phyloP scores from a whole-genome alignment of 30 jellyfish, hydroid and myxozoan species.

The Hydractinia echinata region DNA sequence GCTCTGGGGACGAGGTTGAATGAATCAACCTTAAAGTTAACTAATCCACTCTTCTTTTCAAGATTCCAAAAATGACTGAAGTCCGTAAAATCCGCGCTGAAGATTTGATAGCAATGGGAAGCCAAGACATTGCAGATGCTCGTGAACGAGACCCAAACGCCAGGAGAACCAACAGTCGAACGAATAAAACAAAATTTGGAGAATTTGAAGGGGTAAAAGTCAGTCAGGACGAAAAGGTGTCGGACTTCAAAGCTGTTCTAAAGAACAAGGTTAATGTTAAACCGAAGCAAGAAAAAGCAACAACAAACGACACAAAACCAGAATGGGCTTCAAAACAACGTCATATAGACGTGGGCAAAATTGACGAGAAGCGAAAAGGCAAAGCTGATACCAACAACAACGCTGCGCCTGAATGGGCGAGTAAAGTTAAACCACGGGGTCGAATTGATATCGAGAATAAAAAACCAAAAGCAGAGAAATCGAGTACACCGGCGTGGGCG shows the following conservation, averaged over 20 bases:
- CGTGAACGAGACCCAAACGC: constrained; percentile 15
- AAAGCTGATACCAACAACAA: background rate
- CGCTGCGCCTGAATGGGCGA: constrained; percentile 26
- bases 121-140: constrained; percentile 11
- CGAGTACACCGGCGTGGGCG: constrained; percentile 28
- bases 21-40: background rate
- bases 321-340: constrained; percentile 25
- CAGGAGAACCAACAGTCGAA: background rate
- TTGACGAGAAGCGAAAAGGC: constrained; percentile 21
- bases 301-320: constrained; percentile 9
- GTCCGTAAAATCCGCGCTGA: constrained; percentile 1
- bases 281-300: constrained; percentile 11
- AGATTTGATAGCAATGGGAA: constrained; percentile 19
- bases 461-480: constrained; percentile 10
- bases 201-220: constrained; percentile 17
- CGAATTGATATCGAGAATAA: background rate
- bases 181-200: background rate
- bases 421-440: constrained; percentile 2
- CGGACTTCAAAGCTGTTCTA: constrained; percentile 24
- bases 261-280: constrained; percentile 16
- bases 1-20: too few relatives aligned
- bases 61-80: constrained; percentile 11
- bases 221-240: constrained; percentile 15
- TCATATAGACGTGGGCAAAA: constrained; percentile 8
- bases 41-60: background rate